phyloP scores from a whole-genome alignment of 2,113 vertebrate species.

The Mohoua ochrocephala region DNA sequence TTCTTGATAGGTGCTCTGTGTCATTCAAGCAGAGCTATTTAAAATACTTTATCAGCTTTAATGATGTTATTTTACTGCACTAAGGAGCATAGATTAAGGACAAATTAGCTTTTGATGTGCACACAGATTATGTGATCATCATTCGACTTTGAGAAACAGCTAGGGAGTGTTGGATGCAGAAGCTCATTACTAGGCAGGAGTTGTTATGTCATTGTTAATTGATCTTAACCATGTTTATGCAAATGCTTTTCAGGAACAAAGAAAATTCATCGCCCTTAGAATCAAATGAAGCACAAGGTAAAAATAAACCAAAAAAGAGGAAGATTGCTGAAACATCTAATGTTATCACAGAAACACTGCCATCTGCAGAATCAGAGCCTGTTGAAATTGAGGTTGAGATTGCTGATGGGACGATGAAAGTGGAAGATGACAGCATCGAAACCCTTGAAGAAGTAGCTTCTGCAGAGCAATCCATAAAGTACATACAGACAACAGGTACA shows the following conservation, averaged over 20 bases:
- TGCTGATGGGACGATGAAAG: conserved; percentile 79
- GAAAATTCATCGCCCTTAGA: conserved; percentile 70
- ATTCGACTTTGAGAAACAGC: neutral
- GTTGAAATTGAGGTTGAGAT: conserved; percentile 74
- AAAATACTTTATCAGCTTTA: neutral
- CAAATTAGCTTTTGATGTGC: neutral
- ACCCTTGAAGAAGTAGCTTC: conserved; percentile 79
- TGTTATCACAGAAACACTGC: neutral
- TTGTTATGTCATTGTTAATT: neutral
- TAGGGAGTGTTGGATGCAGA: neutral
- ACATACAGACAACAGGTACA: conserved; percentile 74
- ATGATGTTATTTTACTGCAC: neutral
- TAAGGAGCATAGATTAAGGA: neutral
- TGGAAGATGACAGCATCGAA: conserved; percentile 81
- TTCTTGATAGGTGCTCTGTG: neutral
- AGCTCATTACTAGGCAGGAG: neutral
- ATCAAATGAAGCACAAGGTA: conserved; percentile 60
- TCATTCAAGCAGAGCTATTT: neutral
- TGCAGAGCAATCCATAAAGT: conserved; percentile 77
- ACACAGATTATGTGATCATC: neutral
- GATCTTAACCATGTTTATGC: neutral
- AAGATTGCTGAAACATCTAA: neutral
- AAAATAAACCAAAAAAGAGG: conserved; percentile 60
- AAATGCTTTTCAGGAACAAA: conserved; percentile 76
- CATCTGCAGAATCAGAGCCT: neutral